Conservation (phyloP, 2,888 invertebrate genomes). For the Lydus trimaculatus region DNA sequence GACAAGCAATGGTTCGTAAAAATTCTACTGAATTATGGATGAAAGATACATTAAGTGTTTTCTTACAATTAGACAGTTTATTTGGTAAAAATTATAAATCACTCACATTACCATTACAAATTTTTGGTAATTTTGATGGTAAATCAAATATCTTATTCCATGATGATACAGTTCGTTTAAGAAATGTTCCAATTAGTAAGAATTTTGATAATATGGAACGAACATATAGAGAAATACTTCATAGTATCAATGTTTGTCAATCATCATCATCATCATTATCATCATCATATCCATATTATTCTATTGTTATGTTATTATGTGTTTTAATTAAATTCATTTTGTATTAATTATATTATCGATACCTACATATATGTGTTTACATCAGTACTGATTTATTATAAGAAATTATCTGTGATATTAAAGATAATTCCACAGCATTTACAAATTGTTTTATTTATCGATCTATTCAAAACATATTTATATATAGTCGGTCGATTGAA, state of each 20-base stretch:
- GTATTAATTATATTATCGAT: too few relatives aligned
- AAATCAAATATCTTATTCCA: constrained; percentile 72
- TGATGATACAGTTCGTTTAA: constrained; percentile 61
- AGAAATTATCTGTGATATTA: background rate
- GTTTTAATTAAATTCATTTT: background rate
- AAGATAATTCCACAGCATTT: background rate
- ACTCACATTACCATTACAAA: constrained; percentile 70
- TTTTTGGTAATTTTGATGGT: constrained; percentile 75
- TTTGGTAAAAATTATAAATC: constrained; percentile 71
- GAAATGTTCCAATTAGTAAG: constrained; percentile 50
- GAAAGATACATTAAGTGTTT: constrained; percentile 74
- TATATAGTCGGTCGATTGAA: too few relatives aligned
- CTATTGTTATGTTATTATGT: background rate
- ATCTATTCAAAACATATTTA: too few relatives aligned
- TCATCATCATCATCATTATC: constrained; percentile 19
- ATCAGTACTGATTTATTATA: background rate
- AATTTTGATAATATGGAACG: constrained; percentile 50
- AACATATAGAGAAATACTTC: constrained; percentile 44
- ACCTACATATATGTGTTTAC: too few relatives aligned
- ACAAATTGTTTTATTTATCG: background rate
- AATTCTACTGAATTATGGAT: constrained; percentile 65
- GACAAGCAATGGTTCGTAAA: constrained; percentile 71
- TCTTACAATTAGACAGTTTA: constrained; percentile 72
- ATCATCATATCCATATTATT: background rate
- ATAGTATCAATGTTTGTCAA: constrained; percentile 37